Evolutionary conservation across 2,888 invertebrate species (phyloP), one percentile per base, ranked within the genome.

Genomic region (Parasteatoda lunata): DNA sequence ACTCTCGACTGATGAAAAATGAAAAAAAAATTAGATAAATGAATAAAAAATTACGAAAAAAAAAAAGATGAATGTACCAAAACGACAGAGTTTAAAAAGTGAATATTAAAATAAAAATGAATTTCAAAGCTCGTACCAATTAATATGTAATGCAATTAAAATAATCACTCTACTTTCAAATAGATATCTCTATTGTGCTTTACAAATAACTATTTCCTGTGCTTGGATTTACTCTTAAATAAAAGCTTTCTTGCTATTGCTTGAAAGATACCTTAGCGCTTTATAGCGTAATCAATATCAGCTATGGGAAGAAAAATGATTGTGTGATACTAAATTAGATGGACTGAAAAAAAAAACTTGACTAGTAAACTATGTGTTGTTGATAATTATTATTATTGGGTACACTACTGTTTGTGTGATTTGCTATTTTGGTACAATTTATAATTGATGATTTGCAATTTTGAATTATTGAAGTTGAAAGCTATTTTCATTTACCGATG

Each of bases 381-480:
- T 77, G 77, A 81, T 72, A 77, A 65, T 77, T 81, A 81, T 81
- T 87, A 87, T 87, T 87, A 78, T 66, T 78, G 78, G 70, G 80
- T 76, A 83, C 68, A 77, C 72, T 80, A 77, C 78, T 75, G 73
- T 88, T 82, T 75, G 70, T 81, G 88, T 88, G 83, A 88, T 88
- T 88, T 88, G 83, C 88, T 88, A 88, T 88, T 88, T 88, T 88
- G 88, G 88, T 88, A 88, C 88, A 49, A 83, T 88, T 88, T 88
- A 73, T 88, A 88, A 83, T 13, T 65, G 68, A 88, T 82, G 54
- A 83, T 88, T 88, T 88, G 83, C 83, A 83, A 66, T 88, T 81
- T 82, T 77, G 70, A 83, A 82, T 87, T 77, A 82, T 77, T 75
- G 79, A 82, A 75, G 83, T 82, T 88, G 73, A 83, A 78, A 88